Conservation (phyloP, 2,113 vertebrate species). For the Helogale parvula region DNA sequence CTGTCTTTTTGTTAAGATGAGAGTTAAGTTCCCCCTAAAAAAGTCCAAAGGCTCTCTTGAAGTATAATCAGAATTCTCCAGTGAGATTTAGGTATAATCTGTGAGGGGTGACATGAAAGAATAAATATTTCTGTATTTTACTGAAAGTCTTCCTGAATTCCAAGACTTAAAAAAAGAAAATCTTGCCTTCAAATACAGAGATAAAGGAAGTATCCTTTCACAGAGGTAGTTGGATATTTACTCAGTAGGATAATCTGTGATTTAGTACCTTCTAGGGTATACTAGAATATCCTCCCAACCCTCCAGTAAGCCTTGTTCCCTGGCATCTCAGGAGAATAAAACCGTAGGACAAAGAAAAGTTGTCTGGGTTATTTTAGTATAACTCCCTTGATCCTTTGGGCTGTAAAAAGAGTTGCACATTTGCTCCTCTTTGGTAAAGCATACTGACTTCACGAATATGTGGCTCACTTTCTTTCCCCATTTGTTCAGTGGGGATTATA, state of each 20-base stretch:
- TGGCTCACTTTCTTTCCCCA: background rate
- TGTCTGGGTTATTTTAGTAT: background rate
- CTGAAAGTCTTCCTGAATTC: conserved; percentile 6
- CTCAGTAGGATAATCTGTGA: background rate
- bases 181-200: conserved; percentile 30
- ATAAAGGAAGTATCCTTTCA: background rate
- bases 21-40: conserved; percentile 45
- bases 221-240: background rate
- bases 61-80: conserved; percentile 44
- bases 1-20: conserved; percentile 64
- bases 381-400: background rate
- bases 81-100: conserved; percentile 4
- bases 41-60: conserved; percentile 41
- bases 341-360: background rate
- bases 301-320: background rate
- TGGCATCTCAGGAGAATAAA: background rate
- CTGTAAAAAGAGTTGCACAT: background rate
- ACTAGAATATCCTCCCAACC: background rate
- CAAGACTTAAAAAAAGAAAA: conserved; percentile 43
- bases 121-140: conserved; percentile 48
- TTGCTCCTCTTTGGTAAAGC: conserved; percentile 37
- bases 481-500: background rate
- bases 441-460: background rate
- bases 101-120: background rate
- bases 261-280: background rate